Evolutionary conservation across 1,140 invertebrate species (phyloP).

Genomic region (Oryzaephilus surinamensis): DNA sequence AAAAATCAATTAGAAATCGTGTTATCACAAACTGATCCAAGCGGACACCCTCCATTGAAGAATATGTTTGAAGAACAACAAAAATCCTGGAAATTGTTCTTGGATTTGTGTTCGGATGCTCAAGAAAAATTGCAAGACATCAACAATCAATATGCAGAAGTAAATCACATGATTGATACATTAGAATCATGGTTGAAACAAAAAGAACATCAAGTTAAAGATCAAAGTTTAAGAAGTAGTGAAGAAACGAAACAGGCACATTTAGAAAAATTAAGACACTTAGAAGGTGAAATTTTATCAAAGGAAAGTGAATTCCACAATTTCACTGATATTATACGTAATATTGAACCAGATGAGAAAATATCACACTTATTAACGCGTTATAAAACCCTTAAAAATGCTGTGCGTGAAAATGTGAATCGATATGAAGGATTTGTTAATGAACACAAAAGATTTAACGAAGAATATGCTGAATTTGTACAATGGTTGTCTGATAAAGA

Average conservation of each 20-base stretch:
- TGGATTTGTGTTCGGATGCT: conserved; percentile 55
- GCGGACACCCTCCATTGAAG: conserved; percentile 63
- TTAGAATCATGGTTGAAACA: conserved; percentile 75
- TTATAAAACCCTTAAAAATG: conserved; percentile 76
- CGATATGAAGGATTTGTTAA: conserved; percentile 74
- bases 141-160: conserved; percentile 67
- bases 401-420: conserved; percentile 65
- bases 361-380: conserved; percentile 70
- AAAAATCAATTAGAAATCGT: conserved; percentile 60
- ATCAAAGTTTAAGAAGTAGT: conserved; percentile 80
- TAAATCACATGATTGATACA: conserved; percentile 63
- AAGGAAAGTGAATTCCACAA: conserved; percentile 62
- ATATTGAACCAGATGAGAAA: conserved; percentile 65
- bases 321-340: conserved; percentile 57
- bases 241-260: conserved; percentile 71
- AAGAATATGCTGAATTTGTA: conserved; percentile 62
- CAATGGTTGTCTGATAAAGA: conserved; percentile 62
- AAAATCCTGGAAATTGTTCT: conserved; percentile 65
- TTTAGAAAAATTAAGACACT: conserved; percentile 62
- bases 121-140: conserved; percentile 58
- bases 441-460: conserved; percentile 76
- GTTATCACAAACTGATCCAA: conserved; percentile 64
- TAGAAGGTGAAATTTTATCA: conserved; percentile 62
- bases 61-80: conserved; percentile 67
- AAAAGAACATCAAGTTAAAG: conserved; percentile 74